Conservation (phyloP, 2,797 vertebrate species). For the Amazona ochrocephala region DNA sequence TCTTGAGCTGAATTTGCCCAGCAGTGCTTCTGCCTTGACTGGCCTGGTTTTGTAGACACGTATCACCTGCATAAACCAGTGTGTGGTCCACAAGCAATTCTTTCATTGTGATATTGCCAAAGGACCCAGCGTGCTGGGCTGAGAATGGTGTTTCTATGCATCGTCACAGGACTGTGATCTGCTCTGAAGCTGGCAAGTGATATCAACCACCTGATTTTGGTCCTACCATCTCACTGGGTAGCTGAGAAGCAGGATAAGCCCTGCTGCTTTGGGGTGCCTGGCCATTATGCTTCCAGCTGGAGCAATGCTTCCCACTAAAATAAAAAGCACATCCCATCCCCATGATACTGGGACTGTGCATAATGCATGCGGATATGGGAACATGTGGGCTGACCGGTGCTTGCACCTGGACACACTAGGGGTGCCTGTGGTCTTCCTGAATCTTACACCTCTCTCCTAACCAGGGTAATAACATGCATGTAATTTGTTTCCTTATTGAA, state of each 20-base stretch:
- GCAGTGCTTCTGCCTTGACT: background rate
- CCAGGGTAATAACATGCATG: background rate
- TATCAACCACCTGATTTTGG: background rate
- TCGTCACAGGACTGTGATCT: background rate
- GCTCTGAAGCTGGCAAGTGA: background rate
- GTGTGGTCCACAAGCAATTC: background rate
- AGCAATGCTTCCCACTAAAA: background rate
- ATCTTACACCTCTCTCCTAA: background rate
- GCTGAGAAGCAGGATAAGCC: background rate
- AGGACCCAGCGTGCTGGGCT: background rate
- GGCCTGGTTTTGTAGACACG: background rate
- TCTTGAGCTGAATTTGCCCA: background rate
- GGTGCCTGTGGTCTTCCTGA: background rate
- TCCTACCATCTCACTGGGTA: fast-evolving
- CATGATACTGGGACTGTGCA: too few species aligned
- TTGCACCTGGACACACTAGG: background rate
- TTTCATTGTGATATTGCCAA: background rate
- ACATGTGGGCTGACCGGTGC: background rate
- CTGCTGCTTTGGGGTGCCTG: background rate
- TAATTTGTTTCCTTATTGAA: slow-evolving; percentile 2
- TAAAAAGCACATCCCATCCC: background rate
- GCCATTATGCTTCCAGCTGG: background rate
- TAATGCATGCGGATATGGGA: background rate
- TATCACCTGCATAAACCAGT: background rate
- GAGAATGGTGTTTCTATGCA: background rate